phyloP scores from a whole-genome alignment of 2,888 invertebrate species.

The Volucella zonaria region DNA sequence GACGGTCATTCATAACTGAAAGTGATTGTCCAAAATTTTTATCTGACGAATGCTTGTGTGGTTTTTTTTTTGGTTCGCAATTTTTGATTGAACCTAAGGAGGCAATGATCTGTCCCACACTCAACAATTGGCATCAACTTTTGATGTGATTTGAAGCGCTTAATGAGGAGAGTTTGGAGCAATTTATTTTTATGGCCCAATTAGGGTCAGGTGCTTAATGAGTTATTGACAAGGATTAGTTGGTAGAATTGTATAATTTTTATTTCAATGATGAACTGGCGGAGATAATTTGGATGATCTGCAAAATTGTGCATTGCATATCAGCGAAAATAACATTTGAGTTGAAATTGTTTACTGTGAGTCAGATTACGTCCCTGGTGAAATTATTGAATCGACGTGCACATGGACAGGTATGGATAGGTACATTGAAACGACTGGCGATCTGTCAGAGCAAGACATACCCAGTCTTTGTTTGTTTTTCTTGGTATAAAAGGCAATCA shows the following conservation, averaged over 20 bases:
- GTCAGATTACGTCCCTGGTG: too few species aligned
- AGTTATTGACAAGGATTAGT: not conserved
- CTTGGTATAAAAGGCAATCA: too few species aligned
- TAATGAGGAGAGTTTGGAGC: not conserved
- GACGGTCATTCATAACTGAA: not conserved
- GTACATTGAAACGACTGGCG: too few species aligned
- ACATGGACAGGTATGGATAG: too few species aligned
- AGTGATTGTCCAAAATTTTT: not conserved
- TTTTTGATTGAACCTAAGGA: not conserved
- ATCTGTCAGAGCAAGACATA: too few species aligned
- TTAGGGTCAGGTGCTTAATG: not conserved
- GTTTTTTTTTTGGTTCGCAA: not conserved
- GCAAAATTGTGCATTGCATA: too few species aligned
- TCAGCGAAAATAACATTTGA: too few species aligned
- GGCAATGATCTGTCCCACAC: not conserved
- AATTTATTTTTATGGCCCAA: not conserved
- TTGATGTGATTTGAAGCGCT: not conserved
- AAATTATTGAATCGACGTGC: too few species aligned
- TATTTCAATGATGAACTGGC: not conserved
- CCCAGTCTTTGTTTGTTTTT: too few species aligned
- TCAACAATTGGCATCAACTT: not conserved
- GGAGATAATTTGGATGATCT: too few species aligned
- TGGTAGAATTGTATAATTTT: not conserved
- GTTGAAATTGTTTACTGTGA: too few species aligned
- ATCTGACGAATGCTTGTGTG: not conserved